Percentiles rank a stretch among this genome's conserved stretches.
Conservation (phyloP, 2,113 vertebrate species). For the Trochalopteron elliotii region DNA sequence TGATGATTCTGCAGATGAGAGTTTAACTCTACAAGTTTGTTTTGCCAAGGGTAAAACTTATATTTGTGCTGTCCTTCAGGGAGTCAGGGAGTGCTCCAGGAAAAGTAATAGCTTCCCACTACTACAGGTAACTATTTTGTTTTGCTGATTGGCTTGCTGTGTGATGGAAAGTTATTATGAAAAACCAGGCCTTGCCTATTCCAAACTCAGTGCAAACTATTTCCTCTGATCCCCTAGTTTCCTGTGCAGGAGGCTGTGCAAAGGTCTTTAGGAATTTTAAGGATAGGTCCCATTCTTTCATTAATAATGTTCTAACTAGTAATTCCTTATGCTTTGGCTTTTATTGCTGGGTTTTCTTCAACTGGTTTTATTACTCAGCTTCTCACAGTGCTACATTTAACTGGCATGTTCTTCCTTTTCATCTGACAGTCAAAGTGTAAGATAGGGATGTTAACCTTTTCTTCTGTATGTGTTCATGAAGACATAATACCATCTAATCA, state of each 20-base stretch:
- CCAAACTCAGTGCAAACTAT: background rate
- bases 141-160: conserved; percentile 35
- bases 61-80: conserved; percentile 36
- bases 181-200: conserved; percentile 1
- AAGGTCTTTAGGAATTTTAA: background rate
- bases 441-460: background rate
- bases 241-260: background rate
- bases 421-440: background rate
- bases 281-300: background rate
- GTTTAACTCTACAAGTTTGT: background rate
- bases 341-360: background rate
- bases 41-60: conserved; percentile 14
- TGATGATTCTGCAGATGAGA: background rate
- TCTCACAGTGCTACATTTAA: conserved; percentile 33
- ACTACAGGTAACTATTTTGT: conserved; percentile 51
- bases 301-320: conserved; percentile 29
- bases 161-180: background rate
- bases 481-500: background rate
- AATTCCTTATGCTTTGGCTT: background rate
- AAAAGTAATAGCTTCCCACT: conserved; percentile 62
- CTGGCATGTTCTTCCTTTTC: conserved; percentile 1
- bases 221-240: background rate
- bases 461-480: background rate
- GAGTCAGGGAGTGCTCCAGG: conserved; percentile 57
- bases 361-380: background rate